phyloP scores from a whole-genome alignment of 2,113 vertebrate genomes.

The Chionodraco myersi region DNA sequence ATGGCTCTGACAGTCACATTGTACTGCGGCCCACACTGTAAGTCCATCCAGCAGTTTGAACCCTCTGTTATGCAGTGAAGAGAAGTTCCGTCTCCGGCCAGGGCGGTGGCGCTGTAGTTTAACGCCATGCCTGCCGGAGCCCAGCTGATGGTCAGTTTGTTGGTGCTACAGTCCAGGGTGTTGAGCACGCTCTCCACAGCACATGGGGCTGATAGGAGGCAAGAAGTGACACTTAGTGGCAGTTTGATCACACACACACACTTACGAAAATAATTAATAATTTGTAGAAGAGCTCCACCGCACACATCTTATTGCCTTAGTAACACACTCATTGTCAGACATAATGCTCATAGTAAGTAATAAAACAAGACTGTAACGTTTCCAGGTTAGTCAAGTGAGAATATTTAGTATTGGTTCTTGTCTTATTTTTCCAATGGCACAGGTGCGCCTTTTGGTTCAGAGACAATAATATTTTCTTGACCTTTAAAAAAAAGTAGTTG shows the following conservation, averaged over 20 bases:
- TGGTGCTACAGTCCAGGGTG: conserved; percentile 73
- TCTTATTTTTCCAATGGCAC: background rate
- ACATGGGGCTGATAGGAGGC: conserved; percentile 79
- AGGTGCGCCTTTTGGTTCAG: background rate
- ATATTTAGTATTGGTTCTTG: background rate
- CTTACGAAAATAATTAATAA: no score
- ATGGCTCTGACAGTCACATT: conserved; percentile 64
- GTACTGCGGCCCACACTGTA: conserved; percentile 77
- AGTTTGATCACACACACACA: background rate
- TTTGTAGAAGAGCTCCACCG: background rate
- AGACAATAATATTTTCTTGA: background rate
- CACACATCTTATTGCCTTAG: background rate
- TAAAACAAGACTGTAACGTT: background rate
- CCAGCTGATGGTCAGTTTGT: conserved; percentile 78
- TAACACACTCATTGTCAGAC: background rate
- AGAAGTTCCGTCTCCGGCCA: background rate
- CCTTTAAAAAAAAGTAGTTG: background rate
- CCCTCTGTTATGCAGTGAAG: conserved; percentile 65
- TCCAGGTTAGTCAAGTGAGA: background rate
- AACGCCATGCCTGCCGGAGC: conserved; percentile 28
- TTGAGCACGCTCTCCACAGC: conserved; percentile 60
- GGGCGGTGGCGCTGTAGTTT: conserved; percentile 74
- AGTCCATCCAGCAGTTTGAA: conserved; percentile 64
- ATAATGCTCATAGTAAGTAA: background rate
- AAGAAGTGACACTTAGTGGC: conserved; percentile 5